Conservation (phyloP, 1,140 invertebrate genomes). For the Diorhabda elongata region DNA sequence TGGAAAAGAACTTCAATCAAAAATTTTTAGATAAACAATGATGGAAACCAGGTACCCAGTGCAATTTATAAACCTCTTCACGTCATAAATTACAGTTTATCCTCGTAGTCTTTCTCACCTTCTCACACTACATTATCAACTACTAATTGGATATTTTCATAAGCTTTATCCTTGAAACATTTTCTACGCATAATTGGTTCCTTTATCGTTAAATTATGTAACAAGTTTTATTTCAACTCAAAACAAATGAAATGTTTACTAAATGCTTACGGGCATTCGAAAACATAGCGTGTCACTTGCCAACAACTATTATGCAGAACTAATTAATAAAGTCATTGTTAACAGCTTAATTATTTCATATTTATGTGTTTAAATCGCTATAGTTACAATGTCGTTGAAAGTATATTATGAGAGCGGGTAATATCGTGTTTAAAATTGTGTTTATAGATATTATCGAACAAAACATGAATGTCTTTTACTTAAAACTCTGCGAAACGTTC, state of each 20-base stretch:
- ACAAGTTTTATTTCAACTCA: background rate
- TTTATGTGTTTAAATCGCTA: background rate
- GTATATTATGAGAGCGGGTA: background rate
- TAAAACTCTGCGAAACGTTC: background rate
- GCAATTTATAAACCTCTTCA: too few relatives aligned
- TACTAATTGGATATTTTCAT: too few relatives aligned
- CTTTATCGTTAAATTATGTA: too few relatives aligned
- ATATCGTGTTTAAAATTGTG: background rate
- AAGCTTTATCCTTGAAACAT: too few relatives aligned
- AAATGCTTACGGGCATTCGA: background rate
- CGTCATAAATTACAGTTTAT: too few relatives aligned
- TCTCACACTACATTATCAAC: too few relatives aligned
- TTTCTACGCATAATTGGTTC: too few relatives aligned
- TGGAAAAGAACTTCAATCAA: too few relatives aligned
- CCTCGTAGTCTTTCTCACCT: too few relatives aligned
- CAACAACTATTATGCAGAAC: background rate
- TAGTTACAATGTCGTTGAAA: constrained; percentile 1
- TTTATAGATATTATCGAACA: background rate
- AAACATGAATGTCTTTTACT: background rate
- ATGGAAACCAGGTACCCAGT: too few relatives aligned
- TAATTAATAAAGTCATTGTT: constrained; percentile 3
- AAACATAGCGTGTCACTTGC: background rate
- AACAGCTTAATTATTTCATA: constrained; percentile 3
- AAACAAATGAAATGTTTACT: background rate
- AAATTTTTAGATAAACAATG: too few relatives aligned